phyloP scores from a whole-genome alignment of 2,797 vertebrate genomes.

The Siniperca undulata region DNA sequence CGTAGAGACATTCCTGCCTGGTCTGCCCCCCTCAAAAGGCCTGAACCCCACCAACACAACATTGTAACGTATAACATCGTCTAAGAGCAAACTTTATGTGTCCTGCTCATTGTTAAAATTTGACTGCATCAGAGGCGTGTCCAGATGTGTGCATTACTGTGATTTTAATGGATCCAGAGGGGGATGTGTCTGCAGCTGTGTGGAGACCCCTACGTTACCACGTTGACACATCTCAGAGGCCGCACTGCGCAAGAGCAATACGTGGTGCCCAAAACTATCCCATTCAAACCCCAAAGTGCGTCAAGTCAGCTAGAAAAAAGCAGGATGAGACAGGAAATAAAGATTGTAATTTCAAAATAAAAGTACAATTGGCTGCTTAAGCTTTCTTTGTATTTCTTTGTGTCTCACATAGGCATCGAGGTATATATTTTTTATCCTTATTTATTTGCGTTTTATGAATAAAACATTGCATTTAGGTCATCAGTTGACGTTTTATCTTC shows the following conservation, averaged over 20 bases:
- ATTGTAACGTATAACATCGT: not conserved
- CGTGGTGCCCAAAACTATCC: conserved; percentile 76
- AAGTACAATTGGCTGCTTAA: fast-evolving
- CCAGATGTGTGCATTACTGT: not conserved
- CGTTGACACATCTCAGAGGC: conserved; percentile 83
- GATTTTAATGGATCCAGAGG: not conserved
- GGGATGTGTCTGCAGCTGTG: conserved; percentile 26
- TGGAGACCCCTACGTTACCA: conserved; percentile 77
- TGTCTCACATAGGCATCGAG: fast-evolving
- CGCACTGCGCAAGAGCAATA: conserved; percentile 80
- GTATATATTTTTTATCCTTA: fast-evolving
- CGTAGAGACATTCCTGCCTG: conserved; percentile 78
- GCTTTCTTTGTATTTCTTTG: fast-evolving
- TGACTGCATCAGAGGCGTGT: not conserved
- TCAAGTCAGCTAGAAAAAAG: conserved; percentile 27
- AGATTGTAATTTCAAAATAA: conserved; percentile 46
- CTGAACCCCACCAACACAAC: not conserved
- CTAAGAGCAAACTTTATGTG: not conserved
- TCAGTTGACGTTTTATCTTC: not conserved
- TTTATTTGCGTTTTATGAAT: fast-evolving
- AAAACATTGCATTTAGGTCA: fast-evolving
- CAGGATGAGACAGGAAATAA: not conserved
- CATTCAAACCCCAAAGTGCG: conserved; percentile 45
- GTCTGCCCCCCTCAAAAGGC: not conserved
- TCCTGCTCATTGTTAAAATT: not conserved